phyloP scores from a whole-genome alignment of 2,113 vertebrate genomes.

The Bos javanicus region DNA sequence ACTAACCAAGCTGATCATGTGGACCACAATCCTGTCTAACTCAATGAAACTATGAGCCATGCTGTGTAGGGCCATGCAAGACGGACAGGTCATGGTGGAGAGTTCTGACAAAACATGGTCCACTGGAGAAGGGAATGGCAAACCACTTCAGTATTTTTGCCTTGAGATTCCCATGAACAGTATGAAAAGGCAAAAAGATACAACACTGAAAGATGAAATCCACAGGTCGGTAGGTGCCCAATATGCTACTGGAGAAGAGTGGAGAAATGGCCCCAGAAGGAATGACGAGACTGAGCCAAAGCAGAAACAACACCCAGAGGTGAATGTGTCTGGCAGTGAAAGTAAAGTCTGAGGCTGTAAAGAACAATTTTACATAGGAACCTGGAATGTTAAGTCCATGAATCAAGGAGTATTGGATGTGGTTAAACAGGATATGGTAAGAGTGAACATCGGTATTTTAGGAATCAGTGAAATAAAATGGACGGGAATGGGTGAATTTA shows the following conservation, averaged over 20 bases:
- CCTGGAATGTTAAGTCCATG: no score
- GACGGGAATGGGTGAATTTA: no score
- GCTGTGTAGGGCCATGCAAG: neutral
- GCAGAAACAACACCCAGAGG: no score
- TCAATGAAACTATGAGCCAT: neutral
- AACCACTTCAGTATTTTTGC: neutral
- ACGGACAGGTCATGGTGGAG: neutral
- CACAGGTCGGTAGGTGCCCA: neutral
- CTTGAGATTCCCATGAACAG: neutral
- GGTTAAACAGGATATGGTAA: no score
- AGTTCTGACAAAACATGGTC: neutral
- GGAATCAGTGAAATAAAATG: no score
- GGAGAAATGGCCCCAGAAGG: neutral
- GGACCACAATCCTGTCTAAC: neutral
- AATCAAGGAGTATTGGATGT: no score
- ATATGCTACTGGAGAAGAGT: neutral
- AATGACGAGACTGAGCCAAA: no score
- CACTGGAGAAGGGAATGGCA: neutral
- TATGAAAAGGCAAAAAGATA: neutral
- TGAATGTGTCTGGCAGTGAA: no score
- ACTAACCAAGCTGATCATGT: neutral
- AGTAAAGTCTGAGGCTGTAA: no score
- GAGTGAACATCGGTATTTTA: no score
- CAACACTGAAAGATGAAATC: neutral
- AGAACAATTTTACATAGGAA: no score